Evolutionary conservation across 2,113 vertebrate genomes (phyloP).

Genomic region (Sclerurus mexicanus): DNA sequence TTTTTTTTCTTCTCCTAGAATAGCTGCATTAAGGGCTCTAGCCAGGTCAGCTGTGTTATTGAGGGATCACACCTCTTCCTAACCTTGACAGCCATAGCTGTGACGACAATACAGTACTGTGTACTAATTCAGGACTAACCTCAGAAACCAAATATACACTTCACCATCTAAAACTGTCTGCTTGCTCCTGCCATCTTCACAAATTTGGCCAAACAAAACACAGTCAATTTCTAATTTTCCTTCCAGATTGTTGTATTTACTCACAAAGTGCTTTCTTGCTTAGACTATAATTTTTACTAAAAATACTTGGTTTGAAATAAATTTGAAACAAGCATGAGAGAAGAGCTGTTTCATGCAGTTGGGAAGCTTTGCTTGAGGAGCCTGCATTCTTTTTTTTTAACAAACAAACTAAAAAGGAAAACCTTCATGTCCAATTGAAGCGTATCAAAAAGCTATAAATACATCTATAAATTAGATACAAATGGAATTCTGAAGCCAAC

Average conservation of each 20-base stretch:
- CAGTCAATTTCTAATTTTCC: background rate
- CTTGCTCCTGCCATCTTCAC: background rate
- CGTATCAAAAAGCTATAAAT: background rate
- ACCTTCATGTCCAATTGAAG: background rate
- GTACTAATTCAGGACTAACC: slow-evolving; percentile 27
- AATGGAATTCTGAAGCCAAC: background rate
- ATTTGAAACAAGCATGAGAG: background rate
- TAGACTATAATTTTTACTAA: slow-evolving; percentile 15
- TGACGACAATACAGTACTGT: background rate
- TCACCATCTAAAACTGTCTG: background rate
- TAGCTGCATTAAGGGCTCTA: background rate
- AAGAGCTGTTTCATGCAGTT: background rate
- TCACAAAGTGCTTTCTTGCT: background rate
- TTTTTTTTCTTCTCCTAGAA: background rate
- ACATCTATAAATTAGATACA: background rate
- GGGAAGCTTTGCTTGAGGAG: background rate
- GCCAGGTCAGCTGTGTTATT: background rate
- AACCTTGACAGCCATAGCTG: slow-evolving; percentile 24
- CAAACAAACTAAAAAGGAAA: background rate
- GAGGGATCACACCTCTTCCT: slow-evolving; percentile 26
- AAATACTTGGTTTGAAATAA: slow-evolving; percentile 13
- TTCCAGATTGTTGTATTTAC: background rate
- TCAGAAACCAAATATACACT: slow-evolving; percentile 45
- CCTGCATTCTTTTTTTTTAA: background rate
- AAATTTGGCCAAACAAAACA: background rate